Evolutionary conservation across 1,140 invertebrate species (phyloP), one percentile per base, ranked within the genome.

Genomic region (Camponotus pennsylvanicus): DNA sequence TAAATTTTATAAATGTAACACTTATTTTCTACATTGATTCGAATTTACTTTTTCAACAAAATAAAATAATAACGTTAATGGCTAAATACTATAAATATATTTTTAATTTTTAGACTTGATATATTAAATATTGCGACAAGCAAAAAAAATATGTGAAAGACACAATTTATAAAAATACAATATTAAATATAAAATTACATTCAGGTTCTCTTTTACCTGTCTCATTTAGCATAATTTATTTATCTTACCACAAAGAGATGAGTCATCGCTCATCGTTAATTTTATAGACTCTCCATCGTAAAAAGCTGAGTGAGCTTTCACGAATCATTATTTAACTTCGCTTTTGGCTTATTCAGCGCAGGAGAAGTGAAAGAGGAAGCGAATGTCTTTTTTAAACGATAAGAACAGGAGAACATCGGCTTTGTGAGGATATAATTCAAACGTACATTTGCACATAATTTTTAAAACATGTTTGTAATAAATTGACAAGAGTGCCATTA

Each of bases 321-420:
- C 21, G 37, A 64, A 75, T 80, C 75, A 76, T 86, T 85, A 86
- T 88, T 89, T 88, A 88, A 88, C 86, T 86, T 79, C 55, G 61
- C 18, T 55, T 75, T 80, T 75, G 42, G 76, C 87, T 89, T 86
- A 89, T 89, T 89, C 88, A 89, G 71, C 87, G n/a, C 9, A 45
- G 63, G 9, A 85, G 77, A 52, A 61, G 45, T 13, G 15, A n/a
- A 15, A 37, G 75, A 49, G 42, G 13, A n/a, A 37, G 42, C 32
- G 42, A 88, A 80, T 86, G 83, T 45, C 32, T 40, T 37, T 57
- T 52, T 49, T 78, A 40, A 59, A 32, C n/a, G 32, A 77, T 78
- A 67, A n/a, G 42, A 77, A 64, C 73, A 52, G 49, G 45, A 55
- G 59, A 21, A 15, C 1, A 57, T 61, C 45, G 15, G 27, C 77